Conservation (phyloP, 2,888 invertebrate species). For the Drosophila colorata region DNA sequence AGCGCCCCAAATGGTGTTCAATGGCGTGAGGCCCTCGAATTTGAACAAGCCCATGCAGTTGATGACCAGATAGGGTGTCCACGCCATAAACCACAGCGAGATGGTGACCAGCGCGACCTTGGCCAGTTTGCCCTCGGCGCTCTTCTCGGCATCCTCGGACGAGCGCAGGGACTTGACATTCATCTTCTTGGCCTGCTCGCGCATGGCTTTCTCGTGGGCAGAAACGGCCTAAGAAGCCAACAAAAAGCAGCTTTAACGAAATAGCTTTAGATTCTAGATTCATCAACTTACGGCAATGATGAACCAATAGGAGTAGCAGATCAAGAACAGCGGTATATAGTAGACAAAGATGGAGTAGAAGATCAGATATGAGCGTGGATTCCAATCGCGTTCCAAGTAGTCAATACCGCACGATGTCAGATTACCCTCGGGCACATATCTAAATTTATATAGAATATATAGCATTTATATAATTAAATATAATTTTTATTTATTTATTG, state of each 20-base stretch:
- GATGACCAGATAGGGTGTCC: conserved; percentile 95
- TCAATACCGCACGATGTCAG: conserved; percentile 97
- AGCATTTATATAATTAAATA: too few relatives aligned
- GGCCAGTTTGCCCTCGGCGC: conserved; percentile 94
- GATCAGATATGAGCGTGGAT: conserved; percentile 92
- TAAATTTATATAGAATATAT: conserved; percentile 73
- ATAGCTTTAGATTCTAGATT: neutral
- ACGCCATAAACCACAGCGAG: conserved; percentile 95
- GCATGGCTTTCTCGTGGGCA: conserved; percentile 92
- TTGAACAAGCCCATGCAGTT: conserved; percentile 93
- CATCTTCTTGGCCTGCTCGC: conserved; percentile 97
- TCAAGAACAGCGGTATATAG: conserved; percentile 90
- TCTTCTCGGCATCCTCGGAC: conserved; percentile 91
- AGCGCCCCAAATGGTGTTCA: conserved; percentile 95
- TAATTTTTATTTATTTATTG: neutral
- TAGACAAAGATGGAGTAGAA: conserved; percentile 92
- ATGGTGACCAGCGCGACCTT: conserved; percentile 96
- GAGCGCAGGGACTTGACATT: conserved; percentile 95
- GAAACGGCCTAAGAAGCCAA: conserved; percentile 63
- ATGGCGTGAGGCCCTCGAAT: conserved; percentile 90
- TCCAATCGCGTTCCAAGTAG: conserved; percentile 91
- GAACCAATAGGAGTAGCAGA: conserved; percentile 95
- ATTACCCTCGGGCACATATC: conserved; percentile 97
- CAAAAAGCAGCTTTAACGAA: too few relatives aligned
- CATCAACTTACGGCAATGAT: conserved; percentile 89